Percentiles rank a stretch among this genome's conserved stretches.
phyloP scores from a whole-genome alignment of 2,113 vertebrate genomes.

The Cricetomys ansorgei region DNA sequence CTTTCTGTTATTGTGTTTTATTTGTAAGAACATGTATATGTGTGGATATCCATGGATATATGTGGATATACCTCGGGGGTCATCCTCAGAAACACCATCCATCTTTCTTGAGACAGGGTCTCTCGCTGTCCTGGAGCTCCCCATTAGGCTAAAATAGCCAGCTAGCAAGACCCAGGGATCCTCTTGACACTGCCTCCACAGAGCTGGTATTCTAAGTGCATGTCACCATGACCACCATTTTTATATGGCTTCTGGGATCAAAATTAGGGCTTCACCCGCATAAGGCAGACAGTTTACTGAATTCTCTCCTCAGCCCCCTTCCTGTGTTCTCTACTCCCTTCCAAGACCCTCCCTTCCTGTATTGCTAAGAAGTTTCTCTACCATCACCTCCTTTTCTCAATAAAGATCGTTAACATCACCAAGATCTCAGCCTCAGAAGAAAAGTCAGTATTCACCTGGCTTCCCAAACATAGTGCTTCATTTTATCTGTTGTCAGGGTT shows the following conservation, averaged over 20 bases:
- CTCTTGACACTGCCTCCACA: background rate
- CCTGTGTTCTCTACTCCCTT: background rate
- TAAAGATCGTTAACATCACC: background rate
- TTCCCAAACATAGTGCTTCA: background rate
- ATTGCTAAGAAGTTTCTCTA: background rate
- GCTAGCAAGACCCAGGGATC: background rate
- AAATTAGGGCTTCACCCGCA: background rate
- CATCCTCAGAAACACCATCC: background rate
- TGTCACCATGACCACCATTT: background rate
- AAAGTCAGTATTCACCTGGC: background rate
- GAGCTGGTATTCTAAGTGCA: background rate
- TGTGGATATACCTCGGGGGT: background rate
- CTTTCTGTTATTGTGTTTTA: background rate
- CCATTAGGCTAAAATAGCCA: background rate
- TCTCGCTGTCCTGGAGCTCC: background rate
- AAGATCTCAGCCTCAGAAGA: background rate
- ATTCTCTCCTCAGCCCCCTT: background rate
- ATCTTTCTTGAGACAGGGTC: background rate
- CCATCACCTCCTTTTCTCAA: slow-evolving; percentile 11
- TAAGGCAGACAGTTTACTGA: background rate
- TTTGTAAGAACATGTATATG: background rate
- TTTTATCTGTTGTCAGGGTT: background rate
- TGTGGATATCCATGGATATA: background rate
- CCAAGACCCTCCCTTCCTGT: background rate
- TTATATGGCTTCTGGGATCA: background rate